Evolutionary conservation across 2,797 vertebrate species (phyloP).

Genomic region (Esox masquinongy): DNA sequence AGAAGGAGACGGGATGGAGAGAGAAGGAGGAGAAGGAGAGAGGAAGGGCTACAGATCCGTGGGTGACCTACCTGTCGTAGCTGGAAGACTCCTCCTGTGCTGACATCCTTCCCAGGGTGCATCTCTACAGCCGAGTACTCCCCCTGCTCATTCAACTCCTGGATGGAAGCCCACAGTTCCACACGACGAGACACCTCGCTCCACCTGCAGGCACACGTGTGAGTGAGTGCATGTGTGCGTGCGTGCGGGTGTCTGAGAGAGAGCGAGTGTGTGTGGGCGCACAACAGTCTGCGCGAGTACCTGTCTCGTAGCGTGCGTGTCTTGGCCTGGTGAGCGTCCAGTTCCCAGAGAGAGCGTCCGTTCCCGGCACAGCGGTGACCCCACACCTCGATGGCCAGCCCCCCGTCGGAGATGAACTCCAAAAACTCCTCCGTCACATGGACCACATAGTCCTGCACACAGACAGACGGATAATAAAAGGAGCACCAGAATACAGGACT

Average conservation of each 20-base stretch:
- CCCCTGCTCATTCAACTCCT: slow-evolving; percentile 94
- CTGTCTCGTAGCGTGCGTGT: slow-evolving; percentile 91
- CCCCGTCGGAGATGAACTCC: slow-evolving; percentile 96
- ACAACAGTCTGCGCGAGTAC: slow-evolving; percentile 59
- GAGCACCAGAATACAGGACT: too few species aligned
- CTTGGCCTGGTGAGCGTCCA: slow-evolving; percentile 91
- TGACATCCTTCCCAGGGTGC: slow-evolving; percentile 89
- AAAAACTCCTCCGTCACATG: slow-evolving; percentile 94
- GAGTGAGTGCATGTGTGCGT: slow-evolving; percentile 8
- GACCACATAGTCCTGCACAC: slow-evolving; percentile 86
- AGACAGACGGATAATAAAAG: neutral
- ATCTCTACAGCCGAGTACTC: slow-evolving; percentile 92
- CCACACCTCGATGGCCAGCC: slow-evolving; percentile 96
- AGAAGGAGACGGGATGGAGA: too few species aligned
- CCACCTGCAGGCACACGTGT: slow-evolving; percentile 78
- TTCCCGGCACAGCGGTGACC: slow-evolving; percentile 94
- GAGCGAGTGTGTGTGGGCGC: neutral
- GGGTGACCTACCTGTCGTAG: slow-evolving; percentile 84
- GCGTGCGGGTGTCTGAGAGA: neutral
- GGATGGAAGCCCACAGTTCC: slow-evolving; percentile 92
- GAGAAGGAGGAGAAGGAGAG: neutral
- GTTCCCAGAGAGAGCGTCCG: slow-evolving; percentile 86
- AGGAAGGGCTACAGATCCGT: neutral
- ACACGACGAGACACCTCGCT: slow-evolving; percentile 93
- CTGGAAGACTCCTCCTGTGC: slow-evolving; percentile 95